A percentile compares a stretch with the other conserved stretches of the same genome.
These are phyloP conservation scores for Alitta virens DNA, from an alignment of 2,888 invertebrate genomes.

Conservation along the genomic window DNA sequence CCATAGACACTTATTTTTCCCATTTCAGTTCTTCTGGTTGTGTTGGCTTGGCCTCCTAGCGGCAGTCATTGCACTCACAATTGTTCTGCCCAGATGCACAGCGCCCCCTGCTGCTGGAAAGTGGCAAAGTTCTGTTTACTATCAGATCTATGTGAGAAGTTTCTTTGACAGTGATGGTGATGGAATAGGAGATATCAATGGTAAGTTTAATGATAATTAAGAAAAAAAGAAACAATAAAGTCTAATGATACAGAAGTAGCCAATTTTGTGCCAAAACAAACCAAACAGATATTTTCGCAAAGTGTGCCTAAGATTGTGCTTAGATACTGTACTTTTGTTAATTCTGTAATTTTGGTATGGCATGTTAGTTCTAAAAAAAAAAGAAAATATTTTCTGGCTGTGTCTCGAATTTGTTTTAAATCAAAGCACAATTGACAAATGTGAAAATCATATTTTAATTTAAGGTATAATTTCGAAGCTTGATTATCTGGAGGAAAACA, in stretches of 20 bases:
- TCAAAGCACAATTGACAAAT: too few species aligned
- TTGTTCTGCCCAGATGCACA: slow-evolving; percentile 39
- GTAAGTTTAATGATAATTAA: too few species aligned
- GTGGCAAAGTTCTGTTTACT: slow-evolving; percentile 44
- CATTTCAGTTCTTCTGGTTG: slow-evolving; percentile 23
- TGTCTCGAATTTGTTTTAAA: too few species aligned
- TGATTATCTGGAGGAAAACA: slow-evolving; percentile 41
- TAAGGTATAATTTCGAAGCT: slow-evolving; percentile 41
- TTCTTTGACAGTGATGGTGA: slow-evolving; percentile 47
- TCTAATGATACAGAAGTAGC: neutral
- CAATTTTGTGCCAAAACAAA: neutral
- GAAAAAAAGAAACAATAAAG: too few species aligned
- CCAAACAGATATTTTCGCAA: too few species aligned
- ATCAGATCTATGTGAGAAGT: slow-evolving; percentile 48
- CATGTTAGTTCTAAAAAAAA: neutral
- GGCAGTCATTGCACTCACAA: slow-evolving; percentile 46
- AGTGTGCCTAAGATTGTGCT: neutral
- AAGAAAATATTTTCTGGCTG: too few species aligned
- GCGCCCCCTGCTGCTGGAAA: slow-evolving; percentile 31
- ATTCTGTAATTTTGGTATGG: neutral
- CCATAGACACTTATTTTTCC: neutral
- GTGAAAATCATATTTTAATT: slow-evolving; percentile 6
- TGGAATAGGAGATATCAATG: slow-evolving; percentile 49
- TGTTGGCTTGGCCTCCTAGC: slow-evolving; percentile 49
- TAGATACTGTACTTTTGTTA: neutral